Conservation (phyloP, 2,797 vertebrate genomes). For the Coccyzus lansbergi region DNA sequence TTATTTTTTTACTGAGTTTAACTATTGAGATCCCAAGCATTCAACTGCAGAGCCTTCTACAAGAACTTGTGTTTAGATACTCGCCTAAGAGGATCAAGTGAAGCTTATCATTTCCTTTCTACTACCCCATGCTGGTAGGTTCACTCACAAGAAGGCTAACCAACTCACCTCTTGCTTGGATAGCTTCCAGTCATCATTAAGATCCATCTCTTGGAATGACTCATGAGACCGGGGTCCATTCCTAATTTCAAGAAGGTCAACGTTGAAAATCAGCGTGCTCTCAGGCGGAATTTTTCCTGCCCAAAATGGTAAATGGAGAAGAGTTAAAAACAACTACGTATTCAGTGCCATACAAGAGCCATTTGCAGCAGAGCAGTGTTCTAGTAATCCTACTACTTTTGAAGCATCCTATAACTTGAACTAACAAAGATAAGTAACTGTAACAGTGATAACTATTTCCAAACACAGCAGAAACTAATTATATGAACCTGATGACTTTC, state of each 20-base stretch:
- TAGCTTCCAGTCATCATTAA: slow-evolving; percentile 97
- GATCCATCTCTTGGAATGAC: slow-evolving; percentile 98
- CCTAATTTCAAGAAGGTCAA: slow-evolving; percentile 92
- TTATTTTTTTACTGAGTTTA: no score
- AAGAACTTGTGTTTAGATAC: not conserved
- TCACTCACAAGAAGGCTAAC: not conserved
- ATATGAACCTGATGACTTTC: not conserved
- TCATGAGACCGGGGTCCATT: slow-evolving; percentile 96
- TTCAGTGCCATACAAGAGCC: not conserved
- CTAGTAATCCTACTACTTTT: not conserved
- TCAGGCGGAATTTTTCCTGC: slow-evolving; percentile 93
- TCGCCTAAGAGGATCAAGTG: not conserved
- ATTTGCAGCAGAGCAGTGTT: accelerated
- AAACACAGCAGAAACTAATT: not conserved
- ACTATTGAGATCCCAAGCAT: no score
- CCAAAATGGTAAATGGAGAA: not conserved
- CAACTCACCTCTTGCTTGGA: slow-evolving; percentile 88
- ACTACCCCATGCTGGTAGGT: not conserved
- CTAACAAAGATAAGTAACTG: not conserved
- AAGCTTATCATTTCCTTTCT: not conserved
- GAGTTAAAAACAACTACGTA: not conserved
- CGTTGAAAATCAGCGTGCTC: slow-evolving; percentile 92
- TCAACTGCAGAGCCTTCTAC: no score
- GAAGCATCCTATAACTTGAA: not conserved
- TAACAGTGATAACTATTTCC: not conserved